phyloP scores from a whole-genome alignment of 2,113 vertebrate genomes.

The Callocephalon fimbriatum region DNA sequence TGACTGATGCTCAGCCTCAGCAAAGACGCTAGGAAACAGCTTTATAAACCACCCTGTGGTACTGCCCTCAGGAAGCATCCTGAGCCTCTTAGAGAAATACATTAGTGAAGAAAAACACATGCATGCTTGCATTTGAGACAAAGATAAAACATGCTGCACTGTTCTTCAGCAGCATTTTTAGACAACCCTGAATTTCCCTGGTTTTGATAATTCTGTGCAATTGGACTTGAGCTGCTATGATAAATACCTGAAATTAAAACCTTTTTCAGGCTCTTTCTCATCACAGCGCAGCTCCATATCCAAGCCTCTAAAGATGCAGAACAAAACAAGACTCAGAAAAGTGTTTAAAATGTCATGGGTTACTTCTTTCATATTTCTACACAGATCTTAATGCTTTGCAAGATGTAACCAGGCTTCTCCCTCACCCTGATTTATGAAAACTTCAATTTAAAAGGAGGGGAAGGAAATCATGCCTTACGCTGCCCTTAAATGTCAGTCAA shows the following conservation, averaged over 20 bases:
- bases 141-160: background rate
- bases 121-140: background rate
- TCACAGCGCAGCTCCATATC: background rate
- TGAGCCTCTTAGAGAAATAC: fast-evolving
- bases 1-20: background rate
- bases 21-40: background rate
- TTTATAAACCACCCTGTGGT: background rate
- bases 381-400: slow-evolving; percentile 71
- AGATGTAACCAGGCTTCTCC: slow-evolving; percentile 71
- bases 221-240: slow-evolving; percentile 32
- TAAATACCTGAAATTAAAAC: slow-evolving; percentile 59
- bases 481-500: slow-evolving; percentile 82
- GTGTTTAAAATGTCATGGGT: slow-evolving; percentile 79
- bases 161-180: background rate
- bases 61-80: background rate
- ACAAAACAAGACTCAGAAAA: slow-evolving; percentile 58
- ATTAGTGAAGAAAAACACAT: background rate
- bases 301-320: background rate
- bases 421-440: slow-evolving; percentile 73
- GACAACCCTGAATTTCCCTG: background rate
- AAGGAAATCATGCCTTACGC: slow-evolving; percentile 56
- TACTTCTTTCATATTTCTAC: slow-evolving; percentile 74
- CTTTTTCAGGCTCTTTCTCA: slow-evolving; percentile 5
- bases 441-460: slow-evolving; percentile 74
- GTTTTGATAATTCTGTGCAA: slow-evolving; percentile 32